These are phyloP conservation scores for Podiceps cristatus DNA, from an alignment of 2,113 vertebrate genomes.

Conservation along the genomic window DNA sequence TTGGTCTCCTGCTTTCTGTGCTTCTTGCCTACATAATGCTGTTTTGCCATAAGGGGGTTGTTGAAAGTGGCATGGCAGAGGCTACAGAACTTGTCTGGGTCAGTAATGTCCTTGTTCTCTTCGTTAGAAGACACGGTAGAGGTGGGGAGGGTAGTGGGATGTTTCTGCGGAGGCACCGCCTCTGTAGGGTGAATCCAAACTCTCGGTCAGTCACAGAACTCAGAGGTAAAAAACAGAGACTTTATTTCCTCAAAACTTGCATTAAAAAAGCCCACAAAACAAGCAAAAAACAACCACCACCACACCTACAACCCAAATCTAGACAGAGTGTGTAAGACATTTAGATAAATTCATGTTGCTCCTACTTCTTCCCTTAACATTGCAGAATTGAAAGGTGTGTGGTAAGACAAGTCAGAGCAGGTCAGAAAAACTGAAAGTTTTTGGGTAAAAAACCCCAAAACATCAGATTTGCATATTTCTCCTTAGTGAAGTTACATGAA, in stretches of 20 bases:
- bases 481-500: background rate
- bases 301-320: background rate
- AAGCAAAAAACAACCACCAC: background rate
- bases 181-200: slow-evolving; percentile 48
- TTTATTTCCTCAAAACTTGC: background rate
- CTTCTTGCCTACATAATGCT: slow-evolving; percentile 96
- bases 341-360: background rate
- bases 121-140: slow-evolving; percentile 44
- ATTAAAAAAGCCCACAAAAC: too few species aligned
- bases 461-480: background rate
- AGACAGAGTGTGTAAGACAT: background rate
- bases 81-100: slow-evolving; percentile 92
- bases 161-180: slow-evolving; percentile 56
- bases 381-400: background rate
- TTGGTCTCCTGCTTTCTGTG: slow-evolving; percentile 95
- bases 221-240: background rate
- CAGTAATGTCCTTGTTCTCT: slow-evolving; percentile 67
- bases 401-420: background rate
- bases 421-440: background rate
- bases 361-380: background rate
- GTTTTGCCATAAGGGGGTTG: slow-evolving; percentile 94
- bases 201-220: background rate
- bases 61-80: slow-evolving; percentile 97
- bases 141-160: slow-evolving; percentile 54
- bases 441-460: background rate